Percentiles rank a stretch among this genome's conserved stretches.
These are phyloP conservation scores for Mixornis gularis DNA, from an alignment of 2,113 vertebrate species.

Conservation along the genomic window DNA sequence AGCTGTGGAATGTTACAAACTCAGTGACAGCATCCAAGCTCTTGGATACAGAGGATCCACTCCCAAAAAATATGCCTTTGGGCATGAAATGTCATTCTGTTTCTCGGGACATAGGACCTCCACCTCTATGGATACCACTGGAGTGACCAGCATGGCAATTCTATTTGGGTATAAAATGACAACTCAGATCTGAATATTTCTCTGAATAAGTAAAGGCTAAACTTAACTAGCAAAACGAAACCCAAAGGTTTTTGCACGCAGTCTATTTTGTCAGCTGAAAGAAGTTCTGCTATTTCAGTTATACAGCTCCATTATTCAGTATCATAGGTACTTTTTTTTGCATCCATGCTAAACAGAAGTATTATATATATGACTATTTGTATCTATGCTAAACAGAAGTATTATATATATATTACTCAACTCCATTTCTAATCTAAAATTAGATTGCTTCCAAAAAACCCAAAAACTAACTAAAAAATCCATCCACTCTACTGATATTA, in stretches of 20 bases:
- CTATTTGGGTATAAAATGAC: neutral
- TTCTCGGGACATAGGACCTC: neutral
- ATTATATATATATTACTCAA: neutral
- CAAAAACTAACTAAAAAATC: neutral
- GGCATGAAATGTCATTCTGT: neutral
- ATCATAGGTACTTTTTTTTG: neutral
- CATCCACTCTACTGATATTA: neutral
- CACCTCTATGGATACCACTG: neutral
- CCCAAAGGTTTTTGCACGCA: neutral
- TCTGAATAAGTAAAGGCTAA: neutral
- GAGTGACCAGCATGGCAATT: neutral
- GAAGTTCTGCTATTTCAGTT: neutral
- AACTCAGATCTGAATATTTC: neutral
- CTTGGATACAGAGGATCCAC: neutral
- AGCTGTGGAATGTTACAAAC: neutral
- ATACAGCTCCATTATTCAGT: neutral
- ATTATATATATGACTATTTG: neutral
- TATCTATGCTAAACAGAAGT: neutral
- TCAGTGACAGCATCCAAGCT: neutral
- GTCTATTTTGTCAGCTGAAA: neutral
- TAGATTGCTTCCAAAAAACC: neutral
- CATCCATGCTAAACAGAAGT: neutral
- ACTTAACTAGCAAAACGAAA: neutral
- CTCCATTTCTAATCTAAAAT: neutral
- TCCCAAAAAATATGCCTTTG: neutral